phyloP scores from a whole-genome alignment of 2,113 vertebrate species.

The Ceratotherium simum region DNA sequence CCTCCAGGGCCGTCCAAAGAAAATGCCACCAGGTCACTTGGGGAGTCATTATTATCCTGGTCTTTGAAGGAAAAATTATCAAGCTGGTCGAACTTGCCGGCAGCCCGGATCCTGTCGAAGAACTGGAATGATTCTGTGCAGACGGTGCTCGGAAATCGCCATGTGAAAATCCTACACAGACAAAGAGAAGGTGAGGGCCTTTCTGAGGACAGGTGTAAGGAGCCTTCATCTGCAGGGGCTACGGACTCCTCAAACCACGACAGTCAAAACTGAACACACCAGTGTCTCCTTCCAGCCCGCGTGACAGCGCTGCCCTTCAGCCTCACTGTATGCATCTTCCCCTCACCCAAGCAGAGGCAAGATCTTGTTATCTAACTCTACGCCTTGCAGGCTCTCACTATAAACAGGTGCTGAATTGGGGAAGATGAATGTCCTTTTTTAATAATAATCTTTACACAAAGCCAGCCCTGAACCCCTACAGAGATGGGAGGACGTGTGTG shows the following conservation, averaged over 20 bases:
- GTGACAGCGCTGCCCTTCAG: fast-evolving
- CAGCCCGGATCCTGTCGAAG: slow-evolving; percentile 86
- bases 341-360: fast-evolving
- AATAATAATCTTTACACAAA: not conserved
- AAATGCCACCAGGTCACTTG: slow-evolving; percentile 88
- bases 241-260: fast-evolving
- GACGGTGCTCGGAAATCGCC: slow-evolving; percentile 92
- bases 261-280: fast-evolving
- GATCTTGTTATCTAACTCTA: not conserved
- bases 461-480: not conserved
- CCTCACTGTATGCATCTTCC: fast-evolving
- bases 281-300: not conserved
- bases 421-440: too few relatives aligned
- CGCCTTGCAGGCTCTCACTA: fast-evolving
- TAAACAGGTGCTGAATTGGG: not conserved
- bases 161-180: slow-evolving; percentile 91
- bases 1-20: slow-evolving; percentile 93
- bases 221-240: fast-evolving
- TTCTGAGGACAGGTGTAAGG: fast-evolving
- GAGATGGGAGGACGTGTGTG: fast-evolving
- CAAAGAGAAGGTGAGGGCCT: not conserved
- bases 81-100: slow-evolving; percentile 82
- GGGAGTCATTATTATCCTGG: slow-evolving; percentile 74
- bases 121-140: slow-evolving; percentile 93
- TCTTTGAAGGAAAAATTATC: slow-evolving; percentile 88